Evolutionary conservation across 2,113 vertebrate genomes (phyloP).

Genomic region (Actenoides hombroni): DNA sequence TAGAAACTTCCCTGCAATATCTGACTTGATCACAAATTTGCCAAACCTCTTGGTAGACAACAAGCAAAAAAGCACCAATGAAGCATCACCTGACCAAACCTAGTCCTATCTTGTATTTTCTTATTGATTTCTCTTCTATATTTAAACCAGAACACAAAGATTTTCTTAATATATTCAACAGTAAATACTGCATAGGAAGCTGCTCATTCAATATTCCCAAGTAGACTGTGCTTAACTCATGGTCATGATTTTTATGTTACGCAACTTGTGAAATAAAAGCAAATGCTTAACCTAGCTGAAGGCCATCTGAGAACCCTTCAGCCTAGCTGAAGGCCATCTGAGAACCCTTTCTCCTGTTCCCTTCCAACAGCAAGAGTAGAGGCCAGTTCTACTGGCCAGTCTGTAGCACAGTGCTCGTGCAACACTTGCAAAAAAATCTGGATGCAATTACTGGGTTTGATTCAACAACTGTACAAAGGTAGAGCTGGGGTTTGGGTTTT

Average conservation of each 20-base stretch:
- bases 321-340: rapidly evolving
- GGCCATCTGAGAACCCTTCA: rapidly evolving
- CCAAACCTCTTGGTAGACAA: not conserved
- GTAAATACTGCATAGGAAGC: not conserved
- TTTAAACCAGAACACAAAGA: not conserved
- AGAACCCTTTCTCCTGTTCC: not conserved
- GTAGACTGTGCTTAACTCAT: not conserved
- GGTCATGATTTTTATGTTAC: not conserved
- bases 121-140: not conserved
- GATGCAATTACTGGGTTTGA: not conserved
- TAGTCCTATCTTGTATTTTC: not conserved
- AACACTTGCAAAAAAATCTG: not conserved
- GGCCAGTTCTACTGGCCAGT: not conserved
- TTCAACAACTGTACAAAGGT: not conserved
- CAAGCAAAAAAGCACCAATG: not conserved
- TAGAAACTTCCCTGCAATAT: not conserved
- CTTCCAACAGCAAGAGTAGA: not conserved
- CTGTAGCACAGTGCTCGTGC: rapidly evolving
- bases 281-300: not conserved
- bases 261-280: not conserved
- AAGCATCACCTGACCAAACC: not conserved
- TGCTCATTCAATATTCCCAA: not conserved
- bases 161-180: not conserved
- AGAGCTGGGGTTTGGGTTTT: not conserved
- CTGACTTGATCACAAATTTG: not conserved